A percentile compares a stretch with the other conserved stretches of the same genome.
Evolutionary conservation across 2,888 invertebrate genomes (phyloP).

Genomic region (Anodontia alba): DNA sequence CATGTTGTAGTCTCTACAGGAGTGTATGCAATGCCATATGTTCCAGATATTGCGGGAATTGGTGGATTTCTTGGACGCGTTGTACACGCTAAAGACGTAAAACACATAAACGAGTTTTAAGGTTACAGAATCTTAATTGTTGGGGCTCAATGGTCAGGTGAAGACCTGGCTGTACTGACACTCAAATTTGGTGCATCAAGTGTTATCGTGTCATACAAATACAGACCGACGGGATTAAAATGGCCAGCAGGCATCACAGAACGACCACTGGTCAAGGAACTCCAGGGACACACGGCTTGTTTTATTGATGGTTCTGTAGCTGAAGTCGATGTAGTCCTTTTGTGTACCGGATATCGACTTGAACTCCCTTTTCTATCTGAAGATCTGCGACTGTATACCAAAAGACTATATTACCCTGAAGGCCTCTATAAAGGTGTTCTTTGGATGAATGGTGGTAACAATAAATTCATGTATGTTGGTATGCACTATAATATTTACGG

Average conservation of each 20-base stretch:
- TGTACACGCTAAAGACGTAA: slow-evolving; percentile 23
- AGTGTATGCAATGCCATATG: slow-evolving; percentile 12
- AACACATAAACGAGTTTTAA: slow-evolving; percentile 8
- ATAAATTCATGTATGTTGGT: neutral
- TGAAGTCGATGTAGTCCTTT: neutral
- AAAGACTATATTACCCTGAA: neutral
- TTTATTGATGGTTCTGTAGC: neutral
- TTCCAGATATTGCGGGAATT: slow-evolving; percentile 20
- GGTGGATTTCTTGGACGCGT: slow-evolving; percentile 23
- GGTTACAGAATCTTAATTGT: slow-evolving; percentile 19
- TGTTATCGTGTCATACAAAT: neutral
- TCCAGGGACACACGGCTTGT: neutral
- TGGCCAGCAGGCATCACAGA: slow-evolving; percentile 23
- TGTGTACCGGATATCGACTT: neutral
- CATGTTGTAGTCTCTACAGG: slow-evolving; percentile 27
- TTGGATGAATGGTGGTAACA: no score
- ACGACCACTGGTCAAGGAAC: slow-evolving; percentile 10
- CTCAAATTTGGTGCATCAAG: neutral
- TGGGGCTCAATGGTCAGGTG: slow-evolving; percentile 12
- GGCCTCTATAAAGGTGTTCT: neutral
- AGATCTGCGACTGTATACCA: neutral
- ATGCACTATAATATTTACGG: neutral
- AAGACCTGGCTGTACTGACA: slow-evolving; percentile 20
- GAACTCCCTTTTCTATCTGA: neutral
- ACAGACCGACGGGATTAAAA: neutral